Evolutionary conservation across 2,888 invertebrate species (phyloP).

Genomic region (Acleris sparsana): DNA sequence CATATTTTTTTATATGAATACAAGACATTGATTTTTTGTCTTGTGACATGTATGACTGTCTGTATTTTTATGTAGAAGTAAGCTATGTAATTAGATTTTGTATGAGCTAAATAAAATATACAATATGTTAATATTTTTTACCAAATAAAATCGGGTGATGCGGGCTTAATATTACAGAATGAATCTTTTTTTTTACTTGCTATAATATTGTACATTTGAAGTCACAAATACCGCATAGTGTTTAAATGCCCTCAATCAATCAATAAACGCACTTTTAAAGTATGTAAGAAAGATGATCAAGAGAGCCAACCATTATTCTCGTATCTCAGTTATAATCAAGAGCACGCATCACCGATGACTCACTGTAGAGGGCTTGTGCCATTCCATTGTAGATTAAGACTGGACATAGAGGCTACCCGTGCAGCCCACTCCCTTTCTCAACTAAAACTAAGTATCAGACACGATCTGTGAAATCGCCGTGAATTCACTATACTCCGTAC

Average conservation of each 20-base stretch:
- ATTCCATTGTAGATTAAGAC: constrained; percentile 24
- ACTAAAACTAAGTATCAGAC: neutral
- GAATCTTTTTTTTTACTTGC: no score
- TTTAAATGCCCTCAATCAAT: no score
- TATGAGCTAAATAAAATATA: constrained; percentile 77
- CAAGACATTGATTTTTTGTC: constrained; percentile 48
- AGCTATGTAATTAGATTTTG: constrained; percentile 76
- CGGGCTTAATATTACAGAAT: neutral
- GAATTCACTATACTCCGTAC: no score
- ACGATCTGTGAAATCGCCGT: no score
- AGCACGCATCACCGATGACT: constrained; percentile 9
- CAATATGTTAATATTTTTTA: constrained; percentile 59
- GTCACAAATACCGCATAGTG: no score
- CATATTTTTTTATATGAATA: constrained; percentile 39
- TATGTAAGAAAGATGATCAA: no score
- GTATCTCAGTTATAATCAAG: neutral
- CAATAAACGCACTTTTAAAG: no score
- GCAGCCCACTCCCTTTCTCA: neutral
- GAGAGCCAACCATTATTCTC: no score
- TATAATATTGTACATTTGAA: no score
- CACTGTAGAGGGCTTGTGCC: constrained; percentile 25
- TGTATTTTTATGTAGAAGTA: constrained; percentile 60
- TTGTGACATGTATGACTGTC: constrained; percentile 63
- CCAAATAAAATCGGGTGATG: constrained; percentile 36
- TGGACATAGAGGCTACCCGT: constrained; percentile 24